Evolutionary conservation across 92 coral and sea anemone genomes (phyloP).

Genomic region (Epizoanthus illoricatus): DNA sequence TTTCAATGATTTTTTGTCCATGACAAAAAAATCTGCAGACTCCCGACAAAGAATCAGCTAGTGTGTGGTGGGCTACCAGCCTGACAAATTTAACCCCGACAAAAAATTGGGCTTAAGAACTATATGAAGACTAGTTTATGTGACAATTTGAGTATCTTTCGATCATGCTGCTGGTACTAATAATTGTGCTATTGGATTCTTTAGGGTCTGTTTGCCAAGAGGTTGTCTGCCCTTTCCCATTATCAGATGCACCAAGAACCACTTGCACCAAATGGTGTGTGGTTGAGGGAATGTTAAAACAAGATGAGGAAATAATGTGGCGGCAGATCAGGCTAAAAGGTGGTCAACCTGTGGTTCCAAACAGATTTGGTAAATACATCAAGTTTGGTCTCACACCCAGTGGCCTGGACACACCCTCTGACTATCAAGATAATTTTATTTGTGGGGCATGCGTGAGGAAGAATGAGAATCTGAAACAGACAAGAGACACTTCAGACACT

Average conservation of each 20-base stretch:
- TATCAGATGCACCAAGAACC: not conserved
- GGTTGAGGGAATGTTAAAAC: conserved; percentile 79
- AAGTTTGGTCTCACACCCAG: conserved; percentile 76
- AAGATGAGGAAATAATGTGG: conserved; percentile 71
- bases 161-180: not conserved
- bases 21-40: too few relatives aligned
- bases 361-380: conserved; percentile 79
- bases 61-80: too few relatives aligned
- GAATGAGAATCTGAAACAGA: conserved; percentile 52
- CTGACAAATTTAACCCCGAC: too few relatives aligned
- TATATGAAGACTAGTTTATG: not conserved
- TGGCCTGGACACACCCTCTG: conserved; percentile 54
- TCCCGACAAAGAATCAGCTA: too few relatives aligned
- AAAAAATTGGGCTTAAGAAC: not conserved
- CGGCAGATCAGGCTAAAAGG: conserved; percentile 66
- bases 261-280: conserved; percentile 79
- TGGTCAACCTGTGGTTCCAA: conserved; percentile 82
- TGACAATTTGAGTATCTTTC: not conserved
- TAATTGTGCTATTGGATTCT: not conserved
- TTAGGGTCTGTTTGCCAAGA: not conserved
- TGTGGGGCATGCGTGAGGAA: conserved; percentile 80
- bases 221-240: not conserved
- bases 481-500: not conserved
- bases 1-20: too few relatives aligned
- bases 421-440: conserved; percentile 77